Evolutionary conservation across 2,113 vertebrate genomes (phyloP), one percentile per base, ranked within the genome.

Genomic region (Clarias batrachus): DNA sequence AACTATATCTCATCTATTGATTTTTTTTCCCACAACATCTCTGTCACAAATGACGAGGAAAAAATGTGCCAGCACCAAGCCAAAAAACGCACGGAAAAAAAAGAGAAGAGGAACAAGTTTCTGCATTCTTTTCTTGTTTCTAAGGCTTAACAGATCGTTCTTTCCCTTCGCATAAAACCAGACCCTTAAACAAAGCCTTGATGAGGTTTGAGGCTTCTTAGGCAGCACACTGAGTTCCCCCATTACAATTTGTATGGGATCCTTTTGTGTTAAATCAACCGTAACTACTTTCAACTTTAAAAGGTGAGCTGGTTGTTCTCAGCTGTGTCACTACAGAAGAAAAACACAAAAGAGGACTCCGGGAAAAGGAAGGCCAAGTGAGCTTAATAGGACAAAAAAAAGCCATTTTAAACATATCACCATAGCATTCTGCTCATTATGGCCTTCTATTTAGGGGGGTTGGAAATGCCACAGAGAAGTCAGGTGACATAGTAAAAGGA

Each of bases 231-330:
- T 82, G 82, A 77, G 74, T 59, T 84, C 33, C 70, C 70, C 62
- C 66, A 78, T 87, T 82, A 74, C 86, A 60, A 84, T 84, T 87
- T 66, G 56, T 77, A 56, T 33, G 63, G 70, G 25, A 70, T 65
- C 73, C 76, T 74, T 85, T 79, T 63, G 81, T 82, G 68, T 82
- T 23, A 70, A 87, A 85, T 73, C 37, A 27, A 87, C 54, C 70
- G 41, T 59, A 84, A 86, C 56, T 57, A 85, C 73, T 87, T 88
- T 89, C 65, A 85, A 76, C 88, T 78, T 87, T 37, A 85, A 65
- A 87, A 23, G 25, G 71, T 6, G 70, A 57, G 54, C 78, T 77
- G 68, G 27, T 63, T 78, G 77, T 81, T 62, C 59, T 77, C 66
- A 33, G 77, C 81, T 86, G 33, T 30, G 81, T 65, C 80, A 82